These are phyloP conservation scores for Tyto alba DNA, from an alignment of 2,113 vertebrate genomes.

Conservation along the genomic window DNA sequence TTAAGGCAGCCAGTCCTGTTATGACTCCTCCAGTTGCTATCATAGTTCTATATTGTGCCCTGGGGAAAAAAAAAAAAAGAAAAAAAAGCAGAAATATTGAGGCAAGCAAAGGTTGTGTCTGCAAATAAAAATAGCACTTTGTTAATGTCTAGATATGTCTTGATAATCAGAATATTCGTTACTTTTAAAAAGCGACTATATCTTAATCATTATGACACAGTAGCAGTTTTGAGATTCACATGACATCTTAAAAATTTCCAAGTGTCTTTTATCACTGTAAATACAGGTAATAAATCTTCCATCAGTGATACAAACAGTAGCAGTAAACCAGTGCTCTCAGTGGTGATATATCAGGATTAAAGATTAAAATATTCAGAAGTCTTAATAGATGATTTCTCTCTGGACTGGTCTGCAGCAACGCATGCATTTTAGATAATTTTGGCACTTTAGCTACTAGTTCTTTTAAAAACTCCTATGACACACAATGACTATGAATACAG, in stretches of 20 bases:
- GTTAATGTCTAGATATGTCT: neutral
- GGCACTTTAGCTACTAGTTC: neutral
- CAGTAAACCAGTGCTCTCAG: neutral
- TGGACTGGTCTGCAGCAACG: neutral
- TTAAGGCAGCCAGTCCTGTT: constrained; percentile 94
- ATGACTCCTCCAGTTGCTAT: constrained; percentile 96
- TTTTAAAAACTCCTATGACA: neutral
- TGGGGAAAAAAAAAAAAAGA: constrained; percentile 17
- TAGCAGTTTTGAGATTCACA: neutral
- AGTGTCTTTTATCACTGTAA: neutral
- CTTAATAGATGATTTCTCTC: neutral
- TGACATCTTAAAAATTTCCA: neutral
- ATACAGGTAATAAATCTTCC: neutral
- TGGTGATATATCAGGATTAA: neutral
- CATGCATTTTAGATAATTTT: neutral
- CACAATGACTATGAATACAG: neutral
- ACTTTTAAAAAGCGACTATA: neutral
- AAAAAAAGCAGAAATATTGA: neutral
- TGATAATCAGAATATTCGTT: neutral
- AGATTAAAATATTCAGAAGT: neutral
- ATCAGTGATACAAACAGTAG: neutral
- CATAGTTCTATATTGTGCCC: constrained; percentile 73
- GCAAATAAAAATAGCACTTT: neutral
- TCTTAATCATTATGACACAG: neutral
- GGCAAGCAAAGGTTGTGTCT: neutral